phyloP scores from a whole-genome alignment of 1,140 invertebrate genomes.

The Alviniconcha marisindica region DNA sequence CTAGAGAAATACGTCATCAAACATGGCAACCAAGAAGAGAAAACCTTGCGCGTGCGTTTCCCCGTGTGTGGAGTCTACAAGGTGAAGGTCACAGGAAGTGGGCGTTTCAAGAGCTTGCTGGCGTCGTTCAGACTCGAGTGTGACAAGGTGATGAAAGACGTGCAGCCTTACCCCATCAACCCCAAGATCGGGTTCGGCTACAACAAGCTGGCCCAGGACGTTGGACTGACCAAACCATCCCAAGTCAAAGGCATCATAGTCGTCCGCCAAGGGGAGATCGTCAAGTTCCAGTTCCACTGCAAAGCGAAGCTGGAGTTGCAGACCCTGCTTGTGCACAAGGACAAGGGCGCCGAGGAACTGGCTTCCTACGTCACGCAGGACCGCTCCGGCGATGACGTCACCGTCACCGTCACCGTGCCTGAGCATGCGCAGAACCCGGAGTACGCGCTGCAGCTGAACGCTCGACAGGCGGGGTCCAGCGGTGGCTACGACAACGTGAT shows the following conservation, averaged over 20 bases:
- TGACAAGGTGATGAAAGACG: constrained; percentile 45
- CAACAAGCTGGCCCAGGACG: constrained; percentile 29
- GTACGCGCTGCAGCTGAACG: constrained; percentile 46
- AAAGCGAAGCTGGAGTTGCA: constrained; percentile 45
- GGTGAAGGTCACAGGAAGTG: constrained; percentile 30
- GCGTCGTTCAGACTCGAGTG: constrained; percentile 59
- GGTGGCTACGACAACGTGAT: constrained; percentile 40
- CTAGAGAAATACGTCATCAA: constrained; percentile 50
- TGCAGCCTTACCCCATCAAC: constrained; percentile 56
- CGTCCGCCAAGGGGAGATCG: constrained; percentile 38
- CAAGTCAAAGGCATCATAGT: constrained; percentile 48
- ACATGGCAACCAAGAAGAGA: constrained; percentile 44
- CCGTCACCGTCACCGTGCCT: constrained; percentile 41
- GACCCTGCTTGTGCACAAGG: constrained; percentile 42
- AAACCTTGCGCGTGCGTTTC: constrained; percentile 55
- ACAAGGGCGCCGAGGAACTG: constrained; percentile 24
- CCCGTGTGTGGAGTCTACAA: constrained; percentile 56
- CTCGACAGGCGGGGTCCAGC: constrained; percentile 22
- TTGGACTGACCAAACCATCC: constrained; percentile 46
- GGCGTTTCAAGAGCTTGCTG: background rate
- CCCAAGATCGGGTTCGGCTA: constrained; percentile 62
- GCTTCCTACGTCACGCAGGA: constrained; percentile 33
- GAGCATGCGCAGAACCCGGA: constrained; percentile 38
- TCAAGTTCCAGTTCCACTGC: constrained; percentile 50
- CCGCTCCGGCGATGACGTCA: constrained; percentile 23